A percentile compares a stretch with the other conserved stretches of the same genome.
These are phyloP conservation scores for Microtus oregoni DNA, from an alignment of 2,113 vertebrate species.

Conservation along the genomic window DNA sequence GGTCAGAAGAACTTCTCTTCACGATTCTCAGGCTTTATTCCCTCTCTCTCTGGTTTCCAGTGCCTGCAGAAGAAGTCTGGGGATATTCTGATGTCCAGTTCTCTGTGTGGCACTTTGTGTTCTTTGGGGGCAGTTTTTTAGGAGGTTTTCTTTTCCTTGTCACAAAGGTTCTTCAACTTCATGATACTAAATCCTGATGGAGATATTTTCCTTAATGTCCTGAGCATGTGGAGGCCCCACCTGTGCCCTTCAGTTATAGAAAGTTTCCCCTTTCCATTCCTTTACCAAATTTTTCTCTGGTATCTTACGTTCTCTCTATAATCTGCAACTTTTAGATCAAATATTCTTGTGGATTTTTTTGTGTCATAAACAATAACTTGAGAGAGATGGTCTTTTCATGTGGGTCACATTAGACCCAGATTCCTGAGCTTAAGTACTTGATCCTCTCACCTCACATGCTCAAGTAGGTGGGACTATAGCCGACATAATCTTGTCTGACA, in stretches of 20 bases:
- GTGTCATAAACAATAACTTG: background rate
- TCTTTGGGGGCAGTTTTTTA: background rate
- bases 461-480: background rate
- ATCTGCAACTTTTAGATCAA: background rate
- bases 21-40: background rate
- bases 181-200: background rate
- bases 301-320: constrained; percentile 6
- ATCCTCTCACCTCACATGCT: background rate
- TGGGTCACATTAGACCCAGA: background rate
- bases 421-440: background rate
- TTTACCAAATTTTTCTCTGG: constrained; percentile 14
- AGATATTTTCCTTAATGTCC: background rate
- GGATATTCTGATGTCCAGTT: background rate
- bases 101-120: background rate
- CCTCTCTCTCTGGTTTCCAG: background rate
- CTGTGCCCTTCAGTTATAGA: background rate
- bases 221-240: background rate
- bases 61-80: background rate
- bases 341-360: background rate
- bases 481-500: background rate
- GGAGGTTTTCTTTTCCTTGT: background rate
- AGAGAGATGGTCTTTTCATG: background rate
- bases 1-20: background rate
- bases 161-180: background rate
- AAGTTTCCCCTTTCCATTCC: background rate